These are phyloP conservation scores for Montipora sp. DNA, from an alignment of 64 coral and sea anemone species.

Conservation along the genomic window DNA sequence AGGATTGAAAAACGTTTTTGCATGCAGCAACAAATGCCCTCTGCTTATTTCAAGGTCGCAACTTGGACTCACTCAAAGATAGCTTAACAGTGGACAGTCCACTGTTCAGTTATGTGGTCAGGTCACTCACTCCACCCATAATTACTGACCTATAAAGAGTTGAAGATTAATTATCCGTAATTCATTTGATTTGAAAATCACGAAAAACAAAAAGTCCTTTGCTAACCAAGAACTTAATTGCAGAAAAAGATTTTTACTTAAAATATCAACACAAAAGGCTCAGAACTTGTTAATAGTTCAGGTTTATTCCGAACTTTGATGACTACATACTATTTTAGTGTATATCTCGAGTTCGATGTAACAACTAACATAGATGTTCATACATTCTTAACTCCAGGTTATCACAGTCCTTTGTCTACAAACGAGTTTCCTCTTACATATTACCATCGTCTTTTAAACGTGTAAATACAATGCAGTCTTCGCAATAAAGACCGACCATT, in stretches of 20 bases:
- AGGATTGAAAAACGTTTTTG: too few relatives aligned
- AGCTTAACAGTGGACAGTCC: too few relatives aligned
- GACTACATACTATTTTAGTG: neutral
- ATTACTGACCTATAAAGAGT: neutral
- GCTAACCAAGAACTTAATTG: neutral
- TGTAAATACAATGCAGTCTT: neutral
- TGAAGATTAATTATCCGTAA: neutral
- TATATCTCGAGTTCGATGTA: neutral
- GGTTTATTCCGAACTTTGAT: neutral
- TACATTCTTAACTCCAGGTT: neutral
- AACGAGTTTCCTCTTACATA: neutral
- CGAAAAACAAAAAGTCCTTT: neutral
- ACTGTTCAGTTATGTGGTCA: too few relatives aligned
- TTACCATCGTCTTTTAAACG: neutral
- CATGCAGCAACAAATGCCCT: too few relatives aligned
- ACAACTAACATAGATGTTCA: neutral
- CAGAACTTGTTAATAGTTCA: neutral
- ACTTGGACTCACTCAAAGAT: too few relatives aligned
- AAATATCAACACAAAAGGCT: neutral
- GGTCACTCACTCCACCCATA: neutral
- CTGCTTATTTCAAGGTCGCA: too few relatives aligned
- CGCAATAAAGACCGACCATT: neutral
- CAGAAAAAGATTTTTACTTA: too few relatives aligned
- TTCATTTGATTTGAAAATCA: neutral
- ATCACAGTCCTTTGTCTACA: neutral